phyloP scores from a whole-genome alignment of 2,113 vertebrate genomes.

The Oreamnos americanus region DNA sequence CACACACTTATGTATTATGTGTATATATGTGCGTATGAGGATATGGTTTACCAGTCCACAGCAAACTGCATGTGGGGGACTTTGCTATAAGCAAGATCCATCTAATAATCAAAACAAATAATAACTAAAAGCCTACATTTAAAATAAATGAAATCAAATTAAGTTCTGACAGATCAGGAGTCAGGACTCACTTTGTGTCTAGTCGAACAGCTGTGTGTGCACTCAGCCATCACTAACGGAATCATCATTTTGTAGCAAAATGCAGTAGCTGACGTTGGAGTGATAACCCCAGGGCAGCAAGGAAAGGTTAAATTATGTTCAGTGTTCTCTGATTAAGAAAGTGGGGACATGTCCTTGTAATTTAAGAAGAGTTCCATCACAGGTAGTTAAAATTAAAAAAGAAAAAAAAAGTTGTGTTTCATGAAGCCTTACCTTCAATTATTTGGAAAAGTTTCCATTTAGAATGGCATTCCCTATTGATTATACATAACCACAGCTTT shows the following conservation, averaged over 20 bases:
- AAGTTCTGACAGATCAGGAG: not conserved
- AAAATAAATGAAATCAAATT: slow-evolving; percentile 9
- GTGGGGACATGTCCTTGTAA: not conserved
- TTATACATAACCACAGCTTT: not conserved
- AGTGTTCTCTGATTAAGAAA: slow-evolving; percentile 14
- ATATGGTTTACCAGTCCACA: not conserved
- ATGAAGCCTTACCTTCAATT: not conserved
- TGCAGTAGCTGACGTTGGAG: not conserved
- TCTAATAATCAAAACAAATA: not conserved
- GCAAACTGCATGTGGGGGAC: not conserved
- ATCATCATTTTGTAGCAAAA: slow-evolving; percentile 7
- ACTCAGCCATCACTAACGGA: not conserved
- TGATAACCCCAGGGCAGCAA: slow-evolving; percentile 6
- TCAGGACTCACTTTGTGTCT: not conserved
- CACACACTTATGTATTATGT: not conserved
- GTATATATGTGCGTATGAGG: too few species aligned
- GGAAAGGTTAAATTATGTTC: slow-evolving; percentile 24
- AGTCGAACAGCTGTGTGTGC: not conserved
- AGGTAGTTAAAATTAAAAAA: slow-evolving; percentile 9
- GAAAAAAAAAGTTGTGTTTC: not conserved
- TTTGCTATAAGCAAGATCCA: not conserved
- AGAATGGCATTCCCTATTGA: not conserved
- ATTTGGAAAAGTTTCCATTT: not conserved
- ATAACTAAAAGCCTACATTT: not conserved
- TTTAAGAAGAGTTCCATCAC: slow-evolving; percentile 33